A percentile compares a stretch with the other conserved stretches of the same genome.
These are phyloP conservation scores for Fringilla coelebs DNA, from an alignment of 2,797 vertebrate species.

Conservation along the genomic window DNA sequence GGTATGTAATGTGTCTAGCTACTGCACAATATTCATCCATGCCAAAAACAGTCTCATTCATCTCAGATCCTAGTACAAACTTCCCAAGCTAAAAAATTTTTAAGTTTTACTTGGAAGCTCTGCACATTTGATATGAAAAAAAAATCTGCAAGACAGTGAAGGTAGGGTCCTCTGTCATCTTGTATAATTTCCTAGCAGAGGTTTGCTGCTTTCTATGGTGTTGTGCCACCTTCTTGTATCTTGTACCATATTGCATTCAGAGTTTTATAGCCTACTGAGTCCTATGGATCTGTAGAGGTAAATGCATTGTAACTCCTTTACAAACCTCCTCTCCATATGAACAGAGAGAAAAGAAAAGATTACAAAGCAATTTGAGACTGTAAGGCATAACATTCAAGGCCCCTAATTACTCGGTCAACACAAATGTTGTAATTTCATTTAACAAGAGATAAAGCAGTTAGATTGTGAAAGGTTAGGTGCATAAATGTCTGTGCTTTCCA, in stretches of 20 bases:
- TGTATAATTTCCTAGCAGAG: background rate
- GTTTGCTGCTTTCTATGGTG: fast-evolving
- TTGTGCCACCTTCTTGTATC: background rate
- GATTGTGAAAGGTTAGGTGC: background rate
- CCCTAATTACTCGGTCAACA: background rate
- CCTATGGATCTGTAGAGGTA: background rate
- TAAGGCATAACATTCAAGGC: background rate
- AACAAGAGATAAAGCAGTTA: background rate
- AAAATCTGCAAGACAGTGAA: background rate
- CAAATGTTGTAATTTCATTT: background rate
- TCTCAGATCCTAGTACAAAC: background rate
- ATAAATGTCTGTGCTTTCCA: background rate
- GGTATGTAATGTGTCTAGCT: background rate
- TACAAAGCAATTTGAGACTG: background rate
- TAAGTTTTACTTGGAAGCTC: background rate
- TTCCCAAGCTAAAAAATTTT: background rate
- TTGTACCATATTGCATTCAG: background rate
- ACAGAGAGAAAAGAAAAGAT: background rate
- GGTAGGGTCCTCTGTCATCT: background rate
- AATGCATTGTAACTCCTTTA: background rate
- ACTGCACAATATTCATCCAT: background rate
- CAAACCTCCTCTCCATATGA: background rate
- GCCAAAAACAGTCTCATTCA: background rate
- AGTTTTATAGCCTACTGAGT: background rate
- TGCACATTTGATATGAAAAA: background rate